Conservation (phyloP, 2,888 invertebrate genomes). For the Oxystoma pomonae region DNA sequence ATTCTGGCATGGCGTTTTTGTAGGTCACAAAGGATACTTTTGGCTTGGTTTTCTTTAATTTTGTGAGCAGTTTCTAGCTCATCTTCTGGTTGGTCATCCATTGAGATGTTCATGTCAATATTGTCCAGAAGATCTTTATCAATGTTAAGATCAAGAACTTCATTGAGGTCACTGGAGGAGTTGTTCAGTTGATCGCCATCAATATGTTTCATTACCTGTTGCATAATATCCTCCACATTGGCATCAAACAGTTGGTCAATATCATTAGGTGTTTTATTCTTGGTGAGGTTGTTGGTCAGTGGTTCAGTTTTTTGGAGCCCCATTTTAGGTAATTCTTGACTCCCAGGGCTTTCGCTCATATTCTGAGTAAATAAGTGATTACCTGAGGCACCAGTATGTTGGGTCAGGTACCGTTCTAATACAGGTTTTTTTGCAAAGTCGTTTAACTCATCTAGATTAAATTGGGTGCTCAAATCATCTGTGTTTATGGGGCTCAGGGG, state of each 20-base stretch:
- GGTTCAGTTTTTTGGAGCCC: conserved; percentile 54
- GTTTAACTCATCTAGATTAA: conserved; percentile 36
- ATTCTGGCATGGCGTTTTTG: conserved; percentile 57
- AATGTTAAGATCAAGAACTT: conserved; percentile 41
- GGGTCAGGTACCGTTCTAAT: conserved; percentile 31
- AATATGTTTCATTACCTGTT: conserved; percentile 68
- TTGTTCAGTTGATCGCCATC: conserved; percentile 51
- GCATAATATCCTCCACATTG: conserved; percentile 63
- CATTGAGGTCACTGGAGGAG: conserved; percentile 37
- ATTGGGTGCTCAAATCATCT: conserved; percentile 27
- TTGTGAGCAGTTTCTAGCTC: conserved; percentile 48
- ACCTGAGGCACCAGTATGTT: conserved; percentile 38
- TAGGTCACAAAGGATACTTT: conserved; percentile 53
- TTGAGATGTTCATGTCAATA: conserved; percentile 53
- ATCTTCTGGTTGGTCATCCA: conserved; percentile 44
- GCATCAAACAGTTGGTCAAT: conserved; percentile 61
- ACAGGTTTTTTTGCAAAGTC: conserved; percentile 37
- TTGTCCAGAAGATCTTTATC: conserved; percentile 48
- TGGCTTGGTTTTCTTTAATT: conserved; percentile 45
- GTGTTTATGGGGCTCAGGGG: conserved; percentile 26
- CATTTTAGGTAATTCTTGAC: conserved; percentile 45
- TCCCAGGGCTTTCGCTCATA: conserved; percentile 53
- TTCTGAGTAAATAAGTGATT: conserved; percentile 27
- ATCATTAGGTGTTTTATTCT: conserved; percentile 43
- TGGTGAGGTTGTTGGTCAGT: conserved; percentile 48